Conservation (phyloP, 2,888 invertebrate genomes). For the Lamellibrachia columna region DNA sequence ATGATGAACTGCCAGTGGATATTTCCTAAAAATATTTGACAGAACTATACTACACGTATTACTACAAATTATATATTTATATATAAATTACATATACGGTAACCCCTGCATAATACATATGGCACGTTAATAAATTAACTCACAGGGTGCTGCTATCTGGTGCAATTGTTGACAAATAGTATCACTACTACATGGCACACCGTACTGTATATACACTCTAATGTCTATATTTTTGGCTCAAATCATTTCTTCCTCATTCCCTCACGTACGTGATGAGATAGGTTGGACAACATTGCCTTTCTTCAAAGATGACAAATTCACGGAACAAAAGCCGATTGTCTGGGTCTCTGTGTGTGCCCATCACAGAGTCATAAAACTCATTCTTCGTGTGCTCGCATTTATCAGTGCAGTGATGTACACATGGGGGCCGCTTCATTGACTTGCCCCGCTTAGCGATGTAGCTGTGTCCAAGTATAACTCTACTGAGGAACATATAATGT, state of each 20-base stretch:
- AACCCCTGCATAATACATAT: no score
- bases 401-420: slow-evolving; percentile 17
- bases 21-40: no score
- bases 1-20: no score
- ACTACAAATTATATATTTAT: no score
- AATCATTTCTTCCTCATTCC: background rate
- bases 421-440: slow-evolving; percentile 31
- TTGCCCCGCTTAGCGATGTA: slow-evolving; percentile 25
- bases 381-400: background rate
- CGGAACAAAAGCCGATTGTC: slow-evolving; percentile 37
- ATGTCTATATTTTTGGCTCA: background rate
- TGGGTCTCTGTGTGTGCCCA: slow-evolving; percentile 27
- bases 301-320: slow-evolving; percentile 49
- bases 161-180: background rate
- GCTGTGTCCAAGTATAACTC: slow-evolving; percentile 30
- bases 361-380: slow-evolving; percentile 30
- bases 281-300: slow-evolving; percentile 47
- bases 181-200: background rate
- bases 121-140: background rate
- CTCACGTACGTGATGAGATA: slow-evolving; percentile 42
- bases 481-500: slow-evolving; percentile 26
- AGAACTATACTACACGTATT: no score
- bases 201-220: background rate
- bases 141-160: background rate
- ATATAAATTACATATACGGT: no score